Base-by-base conservation (phyloP, 2,113 vertebrate species). In the Chelonoidis abingdonii region DNA sequence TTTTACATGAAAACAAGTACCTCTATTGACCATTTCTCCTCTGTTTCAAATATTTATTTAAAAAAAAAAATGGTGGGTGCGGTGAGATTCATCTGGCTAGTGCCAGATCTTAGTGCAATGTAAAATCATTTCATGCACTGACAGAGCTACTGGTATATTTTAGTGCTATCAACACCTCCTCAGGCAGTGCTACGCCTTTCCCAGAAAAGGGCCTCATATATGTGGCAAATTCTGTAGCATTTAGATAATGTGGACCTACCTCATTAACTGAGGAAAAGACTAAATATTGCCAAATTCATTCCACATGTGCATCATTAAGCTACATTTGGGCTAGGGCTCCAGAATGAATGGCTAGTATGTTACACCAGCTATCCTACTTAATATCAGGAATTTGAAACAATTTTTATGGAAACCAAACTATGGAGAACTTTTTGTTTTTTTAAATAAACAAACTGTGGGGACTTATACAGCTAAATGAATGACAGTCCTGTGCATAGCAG, bases 381-480 rank as follows among this genome's bases (percentile, higher is more conserved):
- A 80, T 1, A 5, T 44, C 44, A 87, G 47, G 54, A 90, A 57
- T 90, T 56, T 80, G 72, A 94, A 93, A 11, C 3, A 21, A 49
- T 81, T 11, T 83, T 65, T 88, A 14, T 53, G 31, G 69, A 87
- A 96, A 53, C 5, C 83, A 1, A 79, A 83, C 25, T 49, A 41
- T 83, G n/a, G n/a, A 54, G 94, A 59, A 27, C 12, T 59, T 0
- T 69, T 69, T n/a, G 16, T 69, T n/a, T 65, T 69, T 69, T 69
- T 69, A n/a, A n/a, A n/a, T 65, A 72, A 83, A 94, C 56, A 19
- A 83, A 49, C 1, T 16, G 35, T 9, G 8, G 38, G 10, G 85
- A 53, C 14, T 62, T 0, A 0, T 7, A 3, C 6, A 0, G 0
- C 19, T 69, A 56, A 57, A 31, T 5, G 1, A 9, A 0, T 44